Conservation (phyloP, 1,140 invertebrate genomes). For the Trachelipus rathkii region DNA sequence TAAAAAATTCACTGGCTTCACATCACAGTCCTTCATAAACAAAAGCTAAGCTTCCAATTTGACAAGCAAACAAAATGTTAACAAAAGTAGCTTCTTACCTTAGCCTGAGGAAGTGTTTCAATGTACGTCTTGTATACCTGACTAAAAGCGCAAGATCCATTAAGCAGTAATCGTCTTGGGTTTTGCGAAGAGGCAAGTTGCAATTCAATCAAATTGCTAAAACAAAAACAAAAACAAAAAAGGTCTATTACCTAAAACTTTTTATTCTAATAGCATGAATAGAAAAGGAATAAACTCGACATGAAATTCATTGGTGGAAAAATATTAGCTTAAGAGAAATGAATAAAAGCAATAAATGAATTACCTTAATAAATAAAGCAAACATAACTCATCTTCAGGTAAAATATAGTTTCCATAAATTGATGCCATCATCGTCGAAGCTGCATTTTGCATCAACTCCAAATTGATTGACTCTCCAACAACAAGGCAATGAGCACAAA, state of each 20-base stretch:
- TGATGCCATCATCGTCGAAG: constrained; percentile 70
- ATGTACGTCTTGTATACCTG: constrained; percentile 83
- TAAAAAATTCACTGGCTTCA: too few relatives aligned
- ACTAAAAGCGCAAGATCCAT: constrained; percentile 81
- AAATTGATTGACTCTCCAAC: constrained; percentile 65
- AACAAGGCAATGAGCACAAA: constrained; percentile 73
- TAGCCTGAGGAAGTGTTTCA: constrained; percentile 65
- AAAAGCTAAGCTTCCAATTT: too few relatives aligned
- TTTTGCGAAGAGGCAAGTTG: constrained; percentile 76
- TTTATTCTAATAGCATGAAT: too few relatives aligned
- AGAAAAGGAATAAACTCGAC: too few relatives aligned
- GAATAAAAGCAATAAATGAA: background rate
- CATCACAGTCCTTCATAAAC: too few relatives aligned
- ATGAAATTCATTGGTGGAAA: too few relatives aligned
- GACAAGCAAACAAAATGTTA: background rate
- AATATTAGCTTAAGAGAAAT: background rate
- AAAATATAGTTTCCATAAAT: constrained; percentile 77
- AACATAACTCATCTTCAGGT: constrained; percentile 72
- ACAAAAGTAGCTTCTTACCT: constrained; percentile 43
- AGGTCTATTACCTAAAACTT: constrained; percentile 4
- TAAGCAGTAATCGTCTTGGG: constrained; percentile 72
- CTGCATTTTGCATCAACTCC: constrained; percentile 61
- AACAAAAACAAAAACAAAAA: constrained; percentile 43
- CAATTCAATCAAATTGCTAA: constrained; percentile 75
- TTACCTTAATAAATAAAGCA: constrained; percentile 61